A percentile compares a stretch with the other conserved stretches of the same genome.
phyloP scores from a whole-genome alignment of 30 jellyfish, hydroid and myxozoan genomes.

The Cassiopea andromeda region DNA sequence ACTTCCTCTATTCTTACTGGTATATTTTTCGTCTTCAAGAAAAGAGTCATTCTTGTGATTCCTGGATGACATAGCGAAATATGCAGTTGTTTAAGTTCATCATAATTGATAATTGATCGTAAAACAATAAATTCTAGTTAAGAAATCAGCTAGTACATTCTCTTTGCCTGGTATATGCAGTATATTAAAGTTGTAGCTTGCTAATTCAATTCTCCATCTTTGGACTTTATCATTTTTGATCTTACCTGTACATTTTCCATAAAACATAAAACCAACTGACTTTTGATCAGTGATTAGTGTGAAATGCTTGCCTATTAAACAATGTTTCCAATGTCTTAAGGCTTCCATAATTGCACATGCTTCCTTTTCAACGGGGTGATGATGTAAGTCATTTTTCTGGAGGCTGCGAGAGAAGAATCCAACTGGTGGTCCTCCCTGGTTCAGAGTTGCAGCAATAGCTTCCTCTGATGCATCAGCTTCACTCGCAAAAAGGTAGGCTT shows the following conservation, averaged over 20 bases:
- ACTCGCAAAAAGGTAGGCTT: constrained; percentile 46
- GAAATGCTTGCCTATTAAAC: constrained; percentile 71
- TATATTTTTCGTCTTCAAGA: constrained; percentile 18
- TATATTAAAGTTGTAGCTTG: constrained; percentile 75
- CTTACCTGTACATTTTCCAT: constrained; percentile 38
- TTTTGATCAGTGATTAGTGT: constrained; percentile 79
- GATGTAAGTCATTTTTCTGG: constrained; percentile 46
- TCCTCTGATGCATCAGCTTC: constrained; percentile 93
- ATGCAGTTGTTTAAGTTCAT: constrained; percentile 35
- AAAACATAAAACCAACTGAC: constrained; percentile 79
- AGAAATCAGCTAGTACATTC: constrained; percentile 72
- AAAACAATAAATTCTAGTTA: constrained; percentile 58
- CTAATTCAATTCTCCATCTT: constrained; percentile 85
- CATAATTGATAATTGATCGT: constrained; percentile 9
- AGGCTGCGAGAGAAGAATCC: constrained; percentile 76
- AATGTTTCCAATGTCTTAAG: constrained; percentile 79
- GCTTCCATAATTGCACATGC: constrained; percentile 79
- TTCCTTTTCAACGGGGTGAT: constrained; percentile 81
- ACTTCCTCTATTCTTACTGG: constrained; percentile 42
- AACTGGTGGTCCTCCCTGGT: constrained; percentile 84
- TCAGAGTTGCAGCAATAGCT: constrained; percentile 83
- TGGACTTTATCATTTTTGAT: constrained; percentile 80
- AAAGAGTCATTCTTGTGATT: constrained; percentile 68
- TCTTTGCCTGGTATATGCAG: constrained; percentile 82
- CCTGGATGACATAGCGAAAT: constrained; percentile 86